A percentile compares a stretch with the other conserved stretches of the same genome.
phyloP scores from a whole-genome alignment of 2,113 vertebrate genomes.

The Phoxinus phoxinus region DNA sequence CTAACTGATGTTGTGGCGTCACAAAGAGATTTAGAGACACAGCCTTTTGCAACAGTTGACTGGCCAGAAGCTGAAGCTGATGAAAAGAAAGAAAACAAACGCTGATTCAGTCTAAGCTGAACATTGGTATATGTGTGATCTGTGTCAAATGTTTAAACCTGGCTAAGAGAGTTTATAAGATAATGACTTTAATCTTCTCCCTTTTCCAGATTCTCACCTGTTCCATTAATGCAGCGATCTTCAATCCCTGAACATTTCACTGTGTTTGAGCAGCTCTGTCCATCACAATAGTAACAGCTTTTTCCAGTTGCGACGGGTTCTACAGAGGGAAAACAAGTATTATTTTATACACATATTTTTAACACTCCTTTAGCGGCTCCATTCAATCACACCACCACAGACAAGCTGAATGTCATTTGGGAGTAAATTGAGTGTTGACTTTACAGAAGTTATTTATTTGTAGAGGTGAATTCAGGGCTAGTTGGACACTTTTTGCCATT shows the following conservation, averaged over 20 bases:
- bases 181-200: neutral
- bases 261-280: slow-evolving; percentile 14
- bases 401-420: no score
- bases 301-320: slow-evolving; percentile 55
- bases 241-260: slow-evolving; percentile 60
- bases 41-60: neutral
- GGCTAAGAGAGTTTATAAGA: no score
- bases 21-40: neutral
- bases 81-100: neutral
- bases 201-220: slow-evolving; percentile 21
- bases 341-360: slow-evolving; percentile 4
- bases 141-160: neutral
- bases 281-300: slow-evolving; percentile 62
- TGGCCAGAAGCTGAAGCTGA: neutral
- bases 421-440: no score
- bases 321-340: neutral
- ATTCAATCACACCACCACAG: neutral
- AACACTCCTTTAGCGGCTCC: neutral
- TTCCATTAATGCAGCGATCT: slow-evolving; percentile 53
- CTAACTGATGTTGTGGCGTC: neutral
- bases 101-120: neutral
- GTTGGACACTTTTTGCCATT: no score
- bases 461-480: no score
- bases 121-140: neutral
- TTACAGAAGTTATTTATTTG: no score